phyloP scores from a whole-genome alignment of 2,797 vertebrate genomes.

The Limosa lapponica region DNA sequence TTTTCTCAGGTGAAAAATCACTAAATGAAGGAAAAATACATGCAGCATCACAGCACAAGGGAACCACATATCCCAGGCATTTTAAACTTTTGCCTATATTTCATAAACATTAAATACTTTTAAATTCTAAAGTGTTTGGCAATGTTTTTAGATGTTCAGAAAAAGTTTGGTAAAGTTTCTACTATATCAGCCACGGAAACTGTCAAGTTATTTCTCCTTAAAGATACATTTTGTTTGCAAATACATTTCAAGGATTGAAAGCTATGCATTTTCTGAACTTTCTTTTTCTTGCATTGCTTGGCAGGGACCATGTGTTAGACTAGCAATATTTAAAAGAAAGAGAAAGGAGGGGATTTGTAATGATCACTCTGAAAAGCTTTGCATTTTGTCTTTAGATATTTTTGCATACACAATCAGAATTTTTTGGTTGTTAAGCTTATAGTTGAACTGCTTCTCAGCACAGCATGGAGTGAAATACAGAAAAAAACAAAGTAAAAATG shows the following conservation, averaged over 20 bases:
- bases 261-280: background rate
- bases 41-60: background rate
- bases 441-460: background rate
- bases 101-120: background rate
- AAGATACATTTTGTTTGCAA: background rate
- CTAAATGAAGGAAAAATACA: background rate
- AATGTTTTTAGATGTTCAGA: background rate
- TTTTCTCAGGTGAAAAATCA: background rate
- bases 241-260: background rate
- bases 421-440: background rate
- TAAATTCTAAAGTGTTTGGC: background rate
- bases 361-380: background rate
- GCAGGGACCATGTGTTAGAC: background rate
- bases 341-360: background rate
- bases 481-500: background rate
- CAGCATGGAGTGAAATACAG: background rate
- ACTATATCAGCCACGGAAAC: background rate
- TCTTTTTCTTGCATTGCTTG: background rate
- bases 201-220: background rate
- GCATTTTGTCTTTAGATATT: background rate
- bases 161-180: constrained; percentile 1
- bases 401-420: background rate
- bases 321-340: background rate
- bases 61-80: background rate
- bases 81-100: background rate